phyloP scores from a whole-genome alignment of 1,140 invertebrate genomes.

The Campodea augens region DNA sequence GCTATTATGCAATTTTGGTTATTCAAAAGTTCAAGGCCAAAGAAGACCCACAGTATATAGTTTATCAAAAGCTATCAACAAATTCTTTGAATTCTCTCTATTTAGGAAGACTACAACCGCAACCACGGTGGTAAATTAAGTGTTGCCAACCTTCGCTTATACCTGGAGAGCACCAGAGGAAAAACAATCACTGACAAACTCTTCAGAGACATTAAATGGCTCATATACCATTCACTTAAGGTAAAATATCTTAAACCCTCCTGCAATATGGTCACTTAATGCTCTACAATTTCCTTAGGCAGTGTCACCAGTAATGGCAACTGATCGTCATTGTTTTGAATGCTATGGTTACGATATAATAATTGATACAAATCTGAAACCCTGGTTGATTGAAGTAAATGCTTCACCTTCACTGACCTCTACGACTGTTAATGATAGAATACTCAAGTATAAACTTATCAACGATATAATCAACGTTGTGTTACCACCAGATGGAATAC shows the following conservation, averaged over 20 bases:
- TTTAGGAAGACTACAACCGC: conserved; percentile 87
- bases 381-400: conserved; percentile 77
- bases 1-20: too few species aligned
- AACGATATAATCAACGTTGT: conserved; percentile 87
- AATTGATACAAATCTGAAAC: conserved; percentile 63
- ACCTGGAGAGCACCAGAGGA: conserved; percentile 75
- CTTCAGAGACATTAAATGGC: conserved; percentile 70
- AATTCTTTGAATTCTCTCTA: neutral
- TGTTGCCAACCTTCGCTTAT: conserved; percentile 72
- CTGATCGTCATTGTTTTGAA: conserved; percentile 62
- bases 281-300: too few species aligned
- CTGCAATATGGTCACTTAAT: too few species aligned
- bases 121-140: conserved; percentile 89
- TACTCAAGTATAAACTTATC: conserved; percentile 88
- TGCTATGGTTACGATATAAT: conserved; percentile 74
- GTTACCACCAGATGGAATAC: conserved; percentile 67
- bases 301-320: conserved; percentile 52
- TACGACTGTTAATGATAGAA: conserved; percentile 86
- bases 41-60: neutral
- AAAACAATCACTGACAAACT: conserved; percentile 66
- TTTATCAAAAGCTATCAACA: too few species aligned
- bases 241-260: too few species aligned
- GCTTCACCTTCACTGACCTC: conserved; percentile 86
- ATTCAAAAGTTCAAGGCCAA: too few species aligned
- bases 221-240: conserved; percentile 58